Conservation (phyloP, 2,888 invertebrate species). For the Pollenia griseotomentosa region DNA sequence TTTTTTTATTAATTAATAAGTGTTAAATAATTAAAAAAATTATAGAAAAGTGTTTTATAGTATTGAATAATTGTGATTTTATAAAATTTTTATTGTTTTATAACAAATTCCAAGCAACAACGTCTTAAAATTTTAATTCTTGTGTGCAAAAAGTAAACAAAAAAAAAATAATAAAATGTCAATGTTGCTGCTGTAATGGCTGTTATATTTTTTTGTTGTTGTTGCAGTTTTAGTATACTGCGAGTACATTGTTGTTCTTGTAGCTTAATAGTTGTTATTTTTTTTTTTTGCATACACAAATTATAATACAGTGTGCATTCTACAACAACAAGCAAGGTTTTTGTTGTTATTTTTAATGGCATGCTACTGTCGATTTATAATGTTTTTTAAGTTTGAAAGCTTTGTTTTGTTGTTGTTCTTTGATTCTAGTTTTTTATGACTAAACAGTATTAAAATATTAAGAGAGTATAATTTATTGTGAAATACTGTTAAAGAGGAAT, state of each 20-base stretch:
- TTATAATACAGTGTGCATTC: slow-evolving; percentile 15
- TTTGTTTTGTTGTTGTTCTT: neutral
- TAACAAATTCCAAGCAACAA: neutral
- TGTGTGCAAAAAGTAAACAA: neutral
- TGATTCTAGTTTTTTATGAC: neutral
- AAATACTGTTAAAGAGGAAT: neutral
- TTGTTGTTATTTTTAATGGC: slow-evolving; percentile 32
- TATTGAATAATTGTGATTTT: slow-evolving; percentile 7
- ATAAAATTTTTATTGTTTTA: neutral
- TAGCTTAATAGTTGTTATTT: slow-evolving; percentile 24
- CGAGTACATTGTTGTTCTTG: slow-evolving; percentile 5
- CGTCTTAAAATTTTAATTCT: neutral
- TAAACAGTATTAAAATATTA: neutral
- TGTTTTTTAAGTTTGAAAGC: slow-evolving; percentile 3
- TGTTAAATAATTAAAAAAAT: neutral
- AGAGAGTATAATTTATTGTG: neutral
- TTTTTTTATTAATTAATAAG: slow-evolving; percentile 7
- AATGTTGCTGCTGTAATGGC: slow-evolving; percentile 32
- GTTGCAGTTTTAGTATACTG: slow-evolving; percentile 25
- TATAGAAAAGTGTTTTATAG: neutral
- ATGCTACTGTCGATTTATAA: slow-evolving; percentile 26
- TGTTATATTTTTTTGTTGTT: neutral
- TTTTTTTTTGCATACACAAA: slow-evolving; percentile 19
- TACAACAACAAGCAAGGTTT: slow-evolving; percentile 15
- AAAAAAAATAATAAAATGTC: slow-evolving; percentile 40